Conservation (phyloP, 2,113 vertebrate species). For the Platanista minor region DNA sequence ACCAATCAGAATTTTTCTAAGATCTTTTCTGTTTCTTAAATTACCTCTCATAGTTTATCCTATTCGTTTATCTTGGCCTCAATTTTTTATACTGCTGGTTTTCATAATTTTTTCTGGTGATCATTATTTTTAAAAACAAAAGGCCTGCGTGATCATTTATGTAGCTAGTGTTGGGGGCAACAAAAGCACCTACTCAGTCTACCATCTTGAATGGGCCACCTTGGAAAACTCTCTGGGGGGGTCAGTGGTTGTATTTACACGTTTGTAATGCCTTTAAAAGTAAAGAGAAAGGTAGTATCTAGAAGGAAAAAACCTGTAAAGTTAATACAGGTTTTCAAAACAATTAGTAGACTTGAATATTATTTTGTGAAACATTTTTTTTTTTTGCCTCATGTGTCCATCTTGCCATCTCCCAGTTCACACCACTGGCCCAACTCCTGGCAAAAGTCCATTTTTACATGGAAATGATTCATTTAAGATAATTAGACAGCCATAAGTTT, state of each 20-base stretch:
- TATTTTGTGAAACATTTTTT: background rate
- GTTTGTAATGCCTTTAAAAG: background rate
- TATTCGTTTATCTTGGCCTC: background rate
- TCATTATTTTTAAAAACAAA: conserved; percentile 1
- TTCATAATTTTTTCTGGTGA: background rate
- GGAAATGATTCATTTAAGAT: background rate
- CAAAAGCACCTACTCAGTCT: background rate
- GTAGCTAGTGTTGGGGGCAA: background rate
- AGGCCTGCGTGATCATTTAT: background rate
- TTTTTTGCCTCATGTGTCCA: background rate
- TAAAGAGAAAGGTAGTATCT: background rate
- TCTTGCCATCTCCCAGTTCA: background rate
- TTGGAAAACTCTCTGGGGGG: background rate
- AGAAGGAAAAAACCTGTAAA: background rate
- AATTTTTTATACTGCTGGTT: background rate
- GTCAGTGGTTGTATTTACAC: background rate
- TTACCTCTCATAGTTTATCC: background rate
- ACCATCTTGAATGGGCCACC: background rate
- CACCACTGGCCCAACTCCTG: background rate
- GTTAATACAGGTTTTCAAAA: background rate
- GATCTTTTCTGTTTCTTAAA: background rate
- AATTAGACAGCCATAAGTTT: background rate
- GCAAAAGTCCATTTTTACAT: background rate
- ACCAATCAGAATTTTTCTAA: background rate
- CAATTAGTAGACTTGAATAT: background rate